A percentile compares a stretch with the other conserved stretches of the same genome.
Conservation (phyloP, 2,113 vertebrate genomes). For the Chroicocephalus ridibundus region DNA sequence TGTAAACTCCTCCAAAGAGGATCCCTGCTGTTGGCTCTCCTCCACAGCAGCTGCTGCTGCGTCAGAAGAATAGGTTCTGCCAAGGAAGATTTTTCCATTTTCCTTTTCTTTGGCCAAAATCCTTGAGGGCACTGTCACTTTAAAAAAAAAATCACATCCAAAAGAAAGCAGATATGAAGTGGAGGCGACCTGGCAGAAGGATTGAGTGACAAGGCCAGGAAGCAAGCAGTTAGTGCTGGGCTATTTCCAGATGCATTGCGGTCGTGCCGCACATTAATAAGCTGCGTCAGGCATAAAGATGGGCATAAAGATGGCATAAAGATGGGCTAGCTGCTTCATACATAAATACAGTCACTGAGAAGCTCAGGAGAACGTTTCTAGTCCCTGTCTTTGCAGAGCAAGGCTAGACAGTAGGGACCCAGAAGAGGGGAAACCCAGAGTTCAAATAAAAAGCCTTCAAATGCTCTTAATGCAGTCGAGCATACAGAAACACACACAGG, state of each 20-base stretch:
- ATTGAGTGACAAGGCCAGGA: background rate
- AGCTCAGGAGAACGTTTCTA: background rate
- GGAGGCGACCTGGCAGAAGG: background rate
- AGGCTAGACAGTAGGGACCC: background rate
- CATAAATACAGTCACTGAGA: background rate
- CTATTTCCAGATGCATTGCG: background rate
- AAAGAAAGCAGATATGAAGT: background rate
- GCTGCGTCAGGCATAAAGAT: background rate
- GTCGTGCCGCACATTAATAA: background rate
- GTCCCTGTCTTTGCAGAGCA: background rate
- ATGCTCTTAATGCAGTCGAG: background rate
- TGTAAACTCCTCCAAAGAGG: conserved; percentile 21
- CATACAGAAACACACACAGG: background rate
- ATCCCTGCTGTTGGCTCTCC: conserved; percentile 29
- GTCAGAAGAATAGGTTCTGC: conserved; percentile 6
- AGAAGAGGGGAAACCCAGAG: background rate
- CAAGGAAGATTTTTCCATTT: conserved; percentile 14
- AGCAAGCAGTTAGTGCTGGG: background rate
- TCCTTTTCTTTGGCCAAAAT: background rate
- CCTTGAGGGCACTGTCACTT: background rate
- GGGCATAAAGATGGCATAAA: background rate
- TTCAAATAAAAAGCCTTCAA: background rate
- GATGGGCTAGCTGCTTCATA: background rate
- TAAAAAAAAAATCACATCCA: background rate
- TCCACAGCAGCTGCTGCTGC: conserved; percentile 29